phyloP scores from a whole-genome alignment of 2,888 invertebrate genomes.

The Vandiemenella viatica region DNA sequence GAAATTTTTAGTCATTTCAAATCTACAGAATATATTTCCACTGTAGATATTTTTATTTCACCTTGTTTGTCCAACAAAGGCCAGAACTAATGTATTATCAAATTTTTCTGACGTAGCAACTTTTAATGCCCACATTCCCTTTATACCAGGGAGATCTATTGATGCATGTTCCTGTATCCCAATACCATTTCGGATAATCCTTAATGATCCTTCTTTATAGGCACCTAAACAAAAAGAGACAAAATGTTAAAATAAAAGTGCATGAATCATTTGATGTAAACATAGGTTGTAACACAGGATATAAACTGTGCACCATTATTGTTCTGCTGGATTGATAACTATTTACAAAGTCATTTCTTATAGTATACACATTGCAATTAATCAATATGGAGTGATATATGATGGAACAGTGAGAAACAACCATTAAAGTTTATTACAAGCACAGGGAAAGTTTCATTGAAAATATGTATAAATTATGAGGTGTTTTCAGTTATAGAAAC shows the following conservation, averaged over 20 bases:
- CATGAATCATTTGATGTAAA: not conserved
- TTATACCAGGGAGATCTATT: constrained; percentile 91
- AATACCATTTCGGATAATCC: constrained; percentile 96
- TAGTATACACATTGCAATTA: too few relatives aligned
- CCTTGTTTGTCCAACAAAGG: constrained; percentile 94
- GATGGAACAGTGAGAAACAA: too few relatives aligned
- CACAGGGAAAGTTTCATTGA: too few relatives aligned
- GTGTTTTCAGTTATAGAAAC: too few relatives aligned
- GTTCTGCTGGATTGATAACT: too few relatives aligned
- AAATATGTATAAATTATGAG: too few relatives aligned
- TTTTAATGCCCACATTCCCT: constrained; percentile 94
- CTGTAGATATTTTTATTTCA: constrained; percentile 21
- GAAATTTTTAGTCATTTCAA: not conserved
- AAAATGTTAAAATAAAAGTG: not conserved
- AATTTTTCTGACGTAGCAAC: constrained; percentile 38
- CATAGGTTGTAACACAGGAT: too few relatives aligned
- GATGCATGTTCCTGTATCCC: constrained; percentile 97
- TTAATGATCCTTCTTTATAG: constrained; percentile 91
- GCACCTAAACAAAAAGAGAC: constrained; percentile 38
- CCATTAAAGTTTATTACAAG: too few relatives aligned
- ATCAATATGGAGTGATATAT: too few relatives aligned
- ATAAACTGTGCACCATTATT: too few relatives aligned
- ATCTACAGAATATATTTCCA: not conserved
- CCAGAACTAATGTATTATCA: constrained; percentile 84
- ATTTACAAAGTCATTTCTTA: too few relatives aligned